A percentile compares a stretch with the other conserved stretches of the same genome.
These are phyloP conservation scores for Aphaenogaster floridana DNA, from an alignment of 1,140 invertebrate species.

Conservation along the genomic window DNA sequence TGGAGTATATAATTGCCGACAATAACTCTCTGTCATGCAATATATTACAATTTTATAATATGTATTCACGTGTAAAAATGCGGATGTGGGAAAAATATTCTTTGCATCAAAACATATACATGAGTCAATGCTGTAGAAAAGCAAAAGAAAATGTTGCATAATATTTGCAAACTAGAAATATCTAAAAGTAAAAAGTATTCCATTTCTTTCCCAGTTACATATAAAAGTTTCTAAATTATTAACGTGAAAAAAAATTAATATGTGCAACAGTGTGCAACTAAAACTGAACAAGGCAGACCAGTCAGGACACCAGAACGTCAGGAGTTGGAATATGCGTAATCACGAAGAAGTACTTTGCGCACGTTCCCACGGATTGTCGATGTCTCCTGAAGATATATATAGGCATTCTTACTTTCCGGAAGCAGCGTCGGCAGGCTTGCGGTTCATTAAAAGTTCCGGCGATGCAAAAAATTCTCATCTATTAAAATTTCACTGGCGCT, in stretches of 20 bases:
- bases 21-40: slow-evolving; percentile 16
- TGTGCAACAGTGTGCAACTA: neutral
- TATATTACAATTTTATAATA: slow-evolving; percentile 11
- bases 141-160: neutral
- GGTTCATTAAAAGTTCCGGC: slow-evolving; percentile 53
- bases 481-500: slow-evolving; percentile 51
- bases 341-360: slow-evolving; percentile 9
- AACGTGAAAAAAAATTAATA: neutral
- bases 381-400: slow-evolving; percentile 16
- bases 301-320: neutral
- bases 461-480: slow-evolving; percentile 41
- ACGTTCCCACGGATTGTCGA: slow-evolving; percentile 15
- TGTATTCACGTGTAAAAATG: neutral
- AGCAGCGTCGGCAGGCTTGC: slow-evolving; percentile 7
- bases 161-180: neutral
- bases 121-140: neutral
- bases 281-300: neutral
- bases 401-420: slow-evolving; percentile 24
- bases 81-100: neutral
- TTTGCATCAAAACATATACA: neutral
- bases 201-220: neutral
- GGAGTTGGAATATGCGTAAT: slow-evolving; percentile 6
- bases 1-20: slow-evolving; percentile 21
- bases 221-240: neutral
- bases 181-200: neutral